A percentile compares a stretch with the other conserved stretches of the same genome.
Conservation (phyloP, 2,797 vertebrate species). For the Acanthornis magna region DNA sequence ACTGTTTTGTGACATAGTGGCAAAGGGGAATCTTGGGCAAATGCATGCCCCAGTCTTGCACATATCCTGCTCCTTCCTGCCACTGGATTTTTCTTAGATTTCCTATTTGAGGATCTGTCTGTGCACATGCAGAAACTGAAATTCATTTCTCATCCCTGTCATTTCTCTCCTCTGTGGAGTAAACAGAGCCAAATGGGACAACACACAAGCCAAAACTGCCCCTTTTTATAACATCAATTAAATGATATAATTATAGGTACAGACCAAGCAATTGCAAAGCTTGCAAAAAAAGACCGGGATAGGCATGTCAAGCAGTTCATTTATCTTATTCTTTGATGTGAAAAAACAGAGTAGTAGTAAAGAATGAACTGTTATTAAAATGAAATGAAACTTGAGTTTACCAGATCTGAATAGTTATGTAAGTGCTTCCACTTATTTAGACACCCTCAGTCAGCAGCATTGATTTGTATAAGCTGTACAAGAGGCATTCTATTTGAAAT, state of each 20-base stretch:
- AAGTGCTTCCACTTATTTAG: neutral
- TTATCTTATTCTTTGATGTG: neutral
- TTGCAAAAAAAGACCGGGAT: neutral
- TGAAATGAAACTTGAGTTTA: neutral
- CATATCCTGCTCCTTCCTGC: neutral
- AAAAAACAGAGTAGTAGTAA: neutral
- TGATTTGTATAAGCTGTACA: neutral
- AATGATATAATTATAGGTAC: neutral
- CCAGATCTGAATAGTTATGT: neutral
- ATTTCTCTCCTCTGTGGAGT: neutral
- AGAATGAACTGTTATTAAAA: neutral
- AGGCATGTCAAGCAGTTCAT: neutral
- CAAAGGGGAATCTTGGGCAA: neutral
- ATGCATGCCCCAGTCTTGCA: neutral
- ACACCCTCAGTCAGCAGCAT: neutral
- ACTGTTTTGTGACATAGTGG: neutral
- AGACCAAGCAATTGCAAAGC: neutral
- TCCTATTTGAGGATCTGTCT: neutral
- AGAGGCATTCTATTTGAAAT: neutral
- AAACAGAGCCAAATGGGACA: neutral
- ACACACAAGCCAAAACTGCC: neutral
- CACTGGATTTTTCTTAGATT: neutral
- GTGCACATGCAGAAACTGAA: neutral
- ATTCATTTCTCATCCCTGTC: neutral
- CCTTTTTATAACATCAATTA: neutral